Evolutionary conservation across 2,888 invertebrate species (phyloP).

Genomic region (Trissoscelio sp.): DNA sequence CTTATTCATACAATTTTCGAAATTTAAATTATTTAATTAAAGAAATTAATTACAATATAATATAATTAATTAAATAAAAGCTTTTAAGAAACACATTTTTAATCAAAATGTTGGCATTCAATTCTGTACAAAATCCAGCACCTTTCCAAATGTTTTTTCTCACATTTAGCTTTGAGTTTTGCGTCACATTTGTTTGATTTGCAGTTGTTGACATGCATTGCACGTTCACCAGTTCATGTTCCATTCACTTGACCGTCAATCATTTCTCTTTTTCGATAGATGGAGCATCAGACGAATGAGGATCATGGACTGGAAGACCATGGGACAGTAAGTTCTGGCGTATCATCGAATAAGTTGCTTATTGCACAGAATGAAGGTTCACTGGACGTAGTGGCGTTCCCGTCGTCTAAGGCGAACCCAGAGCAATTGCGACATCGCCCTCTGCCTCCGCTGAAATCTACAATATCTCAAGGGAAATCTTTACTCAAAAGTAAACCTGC

Average conservation of each 20-base stretch:
- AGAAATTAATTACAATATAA: no score
- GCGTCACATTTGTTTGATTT: slow-evolving; percentile 10
- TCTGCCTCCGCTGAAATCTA: slow-evolving; percentile 86
- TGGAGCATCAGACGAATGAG: slow-evolving; percentile 75
- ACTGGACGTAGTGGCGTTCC: slow-evolving; percentile 73
- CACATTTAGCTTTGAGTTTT: slow-evolving; percentile 19
- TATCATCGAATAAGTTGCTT: slow-evolving; percentile 75
- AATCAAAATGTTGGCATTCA: neutral
- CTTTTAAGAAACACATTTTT: no score
- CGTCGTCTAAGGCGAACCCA: slow-evolving; percentile 66
- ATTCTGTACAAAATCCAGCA: no score
- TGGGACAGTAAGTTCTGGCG: slow-evolving; percentile 73
- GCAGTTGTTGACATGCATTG: slow-evolving; percentile 8
- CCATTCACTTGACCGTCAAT: neutral
- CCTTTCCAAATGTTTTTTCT: no score
- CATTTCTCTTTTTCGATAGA: slow-evolving; percentile 59
- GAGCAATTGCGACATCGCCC: slow-evolving; percentile 79
- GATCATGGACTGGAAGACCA: slow-evolving; percentile 76
- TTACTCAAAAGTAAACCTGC: slow-evolving; percentile 74
- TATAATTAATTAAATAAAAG: no score
- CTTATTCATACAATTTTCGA: no score
- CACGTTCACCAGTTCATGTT: neutral
- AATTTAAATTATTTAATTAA: no score
- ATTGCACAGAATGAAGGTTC: slow-evolving; percentile 72
- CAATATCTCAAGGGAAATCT: slow-evolving; percentile 81